Percentiles rank a stretch among this genome's conserved stretches.
Evolutionary conservation across 2,888 invertebrate genomes (phyloP).

Genomic region (Drepanosiphum platanoidis): DNA sequence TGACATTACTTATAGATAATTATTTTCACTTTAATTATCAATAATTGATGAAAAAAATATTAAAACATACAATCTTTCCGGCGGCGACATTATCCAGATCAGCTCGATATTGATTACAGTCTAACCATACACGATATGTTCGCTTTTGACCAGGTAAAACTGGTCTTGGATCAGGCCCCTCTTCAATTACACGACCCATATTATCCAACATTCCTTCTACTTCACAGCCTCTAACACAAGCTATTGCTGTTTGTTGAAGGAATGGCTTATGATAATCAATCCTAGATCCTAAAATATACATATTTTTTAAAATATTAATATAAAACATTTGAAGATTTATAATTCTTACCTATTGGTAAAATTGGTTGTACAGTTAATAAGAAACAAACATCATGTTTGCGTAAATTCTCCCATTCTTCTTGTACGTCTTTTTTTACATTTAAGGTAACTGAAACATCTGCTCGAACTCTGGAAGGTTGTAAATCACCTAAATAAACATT

Average conservation of each 20-base stretch:
- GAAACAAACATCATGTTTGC: slow-evolving; percentile 98
- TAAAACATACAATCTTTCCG: slow-evolving; percentile 70
- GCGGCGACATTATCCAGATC: slow-evolving; percentile 80
- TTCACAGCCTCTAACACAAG: slow-evolving; percentile 95
- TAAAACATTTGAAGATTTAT: slow-evolving; percentile 1
- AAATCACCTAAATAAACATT: slow-evolving; percentile 76
- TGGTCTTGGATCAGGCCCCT: slow-evolving; percentile 91
- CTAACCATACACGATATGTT: slow-evolving; percentile 92
- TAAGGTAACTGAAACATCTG: slow-evolving; percentile 92
- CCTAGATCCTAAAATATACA: slow-evolving; percentile 59
- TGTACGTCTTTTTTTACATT: slow-evolving; percentile 92
- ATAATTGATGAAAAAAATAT: slow-evolving; percentile 16
- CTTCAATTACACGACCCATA: slow-evolving; percentile 95
- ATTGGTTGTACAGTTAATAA: slow-evolving; percentile 89
- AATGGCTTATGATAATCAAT: slow-evolving; percentile 76
- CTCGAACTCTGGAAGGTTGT: slow-evolving; percentile 93
- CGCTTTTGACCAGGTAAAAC: slow-evolving; percentile 87
- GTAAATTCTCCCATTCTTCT: slow-evolving; percentile 93
- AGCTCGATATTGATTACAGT: slow-evolving; percentile 94
- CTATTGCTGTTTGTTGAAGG: slow-evolving; percentile 90
- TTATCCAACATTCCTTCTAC: slow-evolving; percentile 98
- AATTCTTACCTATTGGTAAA: slow-evolving; percentile 78
- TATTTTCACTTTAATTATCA: background rate
- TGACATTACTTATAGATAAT: slow-evolving; percentile 33
- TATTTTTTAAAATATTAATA: background rate